Evolutionary conservation across 2,113 vertebrate species (phyloP).

Genomic region (Catharus bicknelli): DNA sequence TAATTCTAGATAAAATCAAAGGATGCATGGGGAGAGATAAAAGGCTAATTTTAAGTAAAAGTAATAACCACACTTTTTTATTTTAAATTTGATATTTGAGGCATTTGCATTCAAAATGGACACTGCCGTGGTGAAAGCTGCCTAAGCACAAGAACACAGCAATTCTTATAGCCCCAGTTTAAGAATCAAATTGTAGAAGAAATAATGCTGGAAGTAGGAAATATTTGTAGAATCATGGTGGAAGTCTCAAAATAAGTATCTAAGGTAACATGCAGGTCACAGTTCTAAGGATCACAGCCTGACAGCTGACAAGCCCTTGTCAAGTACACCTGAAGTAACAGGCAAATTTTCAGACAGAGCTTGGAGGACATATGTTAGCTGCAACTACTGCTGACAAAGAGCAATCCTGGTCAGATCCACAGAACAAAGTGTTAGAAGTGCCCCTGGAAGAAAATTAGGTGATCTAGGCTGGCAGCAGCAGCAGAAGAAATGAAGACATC

Average conservation of each 20-base stretch:
- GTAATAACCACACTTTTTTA: not conserved
- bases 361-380: not conserved
- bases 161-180: not conserved
- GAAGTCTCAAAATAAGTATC: not conserved
- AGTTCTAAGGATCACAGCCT: not conserved
- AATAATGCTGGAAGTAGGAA: not conserved
- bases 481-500: not conserved
- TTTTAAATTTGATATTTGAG: not conserved
- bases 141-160: not conserved
- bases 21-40: not conserved
- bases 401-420: not conserved
- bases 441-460: not conserved
- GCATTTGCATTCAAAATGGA: not conserved
- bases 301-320: not conserved
- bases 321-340: not conserved
- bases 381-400: not conserved
- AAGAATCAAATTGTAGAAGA: not conserved
- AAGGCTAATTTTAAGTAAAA: not conserved
- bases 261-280: not conserved
- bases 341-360: not conserved
- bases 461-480: not conserved
- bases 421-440: not conserved
- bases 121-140: not conserved
- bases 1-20: conserved; percentile 9
- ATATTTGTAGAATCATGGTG: not conserved